Base-by-base conservation (phyloP, 1,140 invertebrate species). In the Hyposmocoma kahamanoa region DNA sequence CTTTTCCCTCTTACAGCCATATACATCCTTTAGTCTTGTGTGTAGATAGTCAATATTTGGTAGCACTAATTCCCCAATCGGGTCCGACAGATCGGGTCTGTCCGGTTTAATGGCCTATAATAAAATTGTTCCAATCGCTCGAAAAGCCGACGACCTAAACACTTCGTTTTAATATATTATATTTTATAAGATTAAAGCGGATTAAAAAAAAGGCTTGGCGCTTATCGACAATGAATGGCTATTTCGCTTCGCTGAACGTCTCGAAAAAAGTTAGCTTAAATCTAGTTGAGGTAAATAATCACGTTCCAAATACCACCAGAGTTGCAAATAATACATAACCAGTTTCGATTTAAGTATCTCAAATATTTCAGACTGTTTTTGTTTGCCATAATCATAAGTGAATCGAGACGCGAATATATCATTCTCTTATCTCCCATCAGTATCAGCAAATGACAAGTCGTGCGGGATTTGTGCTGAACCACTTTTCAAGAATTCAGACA, bases 101-200 rank as follows among this genome's bases (percentile, higher is more conserved):
- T 15, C 32, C 32, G 18, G 32, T 36, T 36, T 36, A 17, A 36
- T 36, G 32, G 32, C 32, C 22, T 48, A 55, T 49, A 62, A 68
- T 72, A 67, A 65, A 70, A 63, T 65, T 52, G 58, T 64, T 58
- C 51, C 52, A 64, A 50, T 59, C 53, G 56, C 24, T 58, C 50
- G 53, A 44, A 58, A 53, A 55, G 58, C 54, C 62, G 56, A 54
- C 62, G 59, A 59, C 50, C 55, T 51, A 50, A 28, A 58, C 47
- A 41, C 47, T 42, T 50, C 53, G 26, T 36, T 32, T 61, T 57
- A 51, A 59, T 61, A 20, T 42, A 20, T 24, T 42, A 41, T 64
- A 59, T 64, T 55, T 67, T 61, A 60, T 59, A 59, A 46, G 45
- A 57, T 66, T 56, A 46, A 36, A 17, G 15, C 32, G 15, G 32